Conservation (phyloP, 2,797 vertebrate species). For the Chanos chanos region DNA sequence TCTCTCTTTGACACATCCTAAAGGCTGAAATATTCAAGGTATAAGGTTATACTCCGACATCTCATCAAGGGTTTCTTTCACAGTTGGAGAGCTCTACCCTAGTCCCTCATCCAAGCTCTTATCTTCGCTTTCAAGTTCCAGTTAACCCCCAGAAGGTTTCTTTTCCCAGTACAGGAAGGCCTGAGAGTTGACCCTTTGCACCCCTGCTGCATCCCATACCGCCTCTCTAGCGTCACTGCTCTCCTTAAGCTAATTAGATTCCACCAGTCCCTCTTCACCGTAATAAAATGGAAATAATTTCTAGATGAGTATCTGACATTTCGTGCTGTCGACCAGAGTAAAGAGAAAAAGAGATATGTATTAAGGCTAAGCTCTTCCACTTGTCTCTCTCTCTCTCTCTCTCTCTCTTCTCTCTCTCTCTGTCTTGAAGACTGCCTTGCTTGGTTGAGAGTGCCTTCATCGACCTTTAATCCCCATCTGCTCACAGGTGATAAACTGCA, state of each 20-base stretch:
- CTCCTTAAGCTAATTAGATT: slow-evolving; percentile 71
- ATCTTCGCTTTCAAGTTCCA: slow-evolving; percentile 65
- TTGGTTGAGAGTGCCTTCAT: no score
- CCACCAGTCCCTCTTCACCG: slow-evolving; percentile 58
- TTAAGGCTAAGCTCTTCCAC: slow-evolving; percentile 12
- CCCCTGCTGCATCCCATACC: slow-evolving; percentile 54
- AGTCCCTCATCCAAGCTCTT: slow-evolving; percentile 50
- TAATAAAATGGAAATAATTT: slow-evolving; percentile 74
- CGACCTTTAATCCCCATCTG: no score
- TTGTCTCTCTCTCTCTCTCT: background rate
- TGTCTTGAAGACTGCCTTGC: slow-evolving; percentile 8
- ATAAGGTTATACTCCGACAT: no score
- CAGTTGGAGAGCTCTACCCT: slow-evolving; percentile 52
- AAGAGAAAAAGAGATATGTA: slow-evolving; percentile 49
- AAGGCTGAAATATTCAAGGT: no score
- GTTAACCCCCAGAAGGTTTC: slow-evolving; percentile 61
- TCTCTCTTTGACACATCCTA: no score
- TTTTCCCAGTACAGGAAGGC: slow-evolving; percentile 33
- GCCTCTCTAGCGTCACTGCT: slow-evolving; percentile 51
- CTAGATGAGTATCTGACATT: slow-evolving; percentile 74
- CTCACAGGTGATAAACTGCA: no score
- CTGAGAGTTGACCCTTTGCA: slow-evolving; percentile 1
- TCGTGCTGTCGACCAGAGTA: slow-evolving; percentile 57
- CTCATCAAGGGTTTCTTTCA: slow-evolving; percentile 56
- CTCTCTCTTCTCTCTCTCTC: slow-evolving; percentile 37